phyloP scores from a whole-genome alignment of 2,797 vertebrate species.

The Delichon dasypus region DNA sequence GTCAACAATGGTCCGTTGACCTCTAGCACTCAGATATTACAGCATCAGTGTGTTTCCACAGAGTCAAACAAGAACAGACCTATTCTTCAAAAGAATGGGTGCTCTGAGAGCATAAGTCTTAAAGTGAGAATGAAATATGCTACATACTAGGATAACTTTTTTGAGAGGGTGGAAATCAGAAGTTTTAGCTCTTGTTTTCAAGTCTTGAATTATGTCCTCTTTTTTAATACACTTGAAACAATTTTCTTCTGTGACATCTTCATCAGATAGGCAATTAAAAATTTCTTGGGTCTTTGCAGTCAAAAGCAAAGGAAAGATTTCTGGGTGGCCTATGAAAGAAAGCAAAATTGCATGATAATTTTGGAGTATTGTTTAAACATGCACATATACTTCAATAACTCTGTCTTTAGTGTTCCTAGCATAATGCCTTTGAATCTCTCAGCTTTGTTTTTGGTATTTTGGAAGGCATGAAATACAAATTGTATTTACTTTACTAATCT shows the following conservation, averaged over 20 bases:
- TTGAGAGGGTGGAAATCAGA: constrained; percentile 92
- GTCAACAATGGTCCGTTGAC: neutral
- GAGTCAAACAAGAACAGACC: neutral
- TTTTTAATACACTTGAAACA: constrained; percentile 88
- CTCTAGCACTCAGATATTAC: neutral
- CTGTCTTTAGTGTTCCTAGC: neutral
- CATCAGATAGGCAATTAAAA: constrained; percentile 82
- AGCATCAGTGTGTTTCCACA: neutral
- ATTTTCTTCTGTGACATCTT: constrained; percentile 84
- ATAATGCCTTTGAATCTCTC: neutral
- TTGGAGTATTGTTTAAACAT: neutral
- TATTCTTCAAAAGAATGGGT: neutral
- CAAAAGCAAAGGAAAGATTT: constrained; percentile 88
- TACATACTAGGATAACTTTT: constrained; percentile 81
- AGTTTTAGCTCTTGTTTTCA: constrained; percentile 83
- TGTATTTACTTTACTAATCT: neutral
- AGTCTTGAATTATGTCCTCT: constrained; percentile 86
- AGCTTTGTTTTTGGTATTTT: neutral
- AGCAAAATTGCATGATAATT: neutral
- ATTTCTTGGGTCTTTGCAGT: constrained; percentile 90
- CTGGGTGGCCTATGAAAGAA: constrained; percentile 79
- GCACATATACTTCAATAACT: neutral
- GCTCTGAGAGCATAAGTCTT: neutral
- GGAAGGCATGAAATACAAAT: neutral
- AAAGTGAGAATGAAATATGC: constrained; percentile 8